Percentiles rank a stretch among this genome's conserved stretches.
Conservation (phyloP, 2,113 vertebrate genomes). For the Tonatia bakeri region DNA sequence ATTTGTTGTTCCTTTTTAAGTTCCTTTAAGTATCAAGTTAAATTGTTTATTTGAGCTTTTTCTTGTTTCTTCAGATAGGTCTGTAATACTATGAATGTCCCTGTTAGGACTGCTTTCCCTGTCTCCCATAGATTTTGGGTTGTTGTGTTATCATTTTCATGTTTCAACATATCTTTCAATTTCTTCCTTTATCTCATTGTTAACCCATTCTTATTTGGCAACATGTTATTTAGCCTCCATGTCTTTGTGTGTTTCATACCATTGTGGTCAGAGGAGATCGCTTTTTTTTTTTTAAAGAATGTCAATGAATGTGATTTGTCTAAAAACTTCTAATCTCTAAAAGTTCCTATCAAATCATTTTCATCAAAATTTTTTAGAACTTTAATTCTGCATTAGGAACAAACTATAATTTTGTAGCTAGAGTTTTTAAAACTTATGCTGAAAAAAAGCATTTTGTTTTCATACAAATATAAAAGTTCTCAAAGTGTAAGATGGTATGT, state of each 20-base stretch:
- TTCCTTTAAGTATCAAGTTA: not conserved
- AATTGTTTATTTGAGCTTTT: not conserved
- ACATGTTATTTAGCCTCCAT: not conserved
- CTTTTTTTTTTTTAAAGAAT: not conserved
- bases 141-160: not conserved
- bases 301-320: not conserved
- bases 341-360: conserved; percentile 21
- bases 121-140: not conserved
- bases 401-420: not conserved
- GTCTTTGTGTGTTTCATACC: not conserved
- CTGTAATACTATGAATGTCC: not conserved
- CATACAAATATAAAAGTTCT: not conserved
- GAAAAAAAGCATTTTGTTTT: not conserved
- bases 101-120: not conserved
- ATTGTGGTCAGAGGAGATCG: not conserved
- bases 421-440: not conserved
- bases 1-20: not conserved
- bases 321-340: not conserved
- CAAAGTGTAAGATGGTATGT: not conserved
- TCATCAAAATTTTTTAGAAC: not conserved
- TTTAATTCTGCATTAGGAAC: not conserved
- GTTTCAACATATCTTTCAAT: not conserved
- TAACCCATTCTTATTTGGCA: not conserved
- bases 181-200: not conserved
- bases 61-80: not conserved